Percentiles rank a stretch among this genome's conserved stretches.
Conservation (phyloP, 1,140 invertebrate species). For the Drosophila mayri region DNA sequence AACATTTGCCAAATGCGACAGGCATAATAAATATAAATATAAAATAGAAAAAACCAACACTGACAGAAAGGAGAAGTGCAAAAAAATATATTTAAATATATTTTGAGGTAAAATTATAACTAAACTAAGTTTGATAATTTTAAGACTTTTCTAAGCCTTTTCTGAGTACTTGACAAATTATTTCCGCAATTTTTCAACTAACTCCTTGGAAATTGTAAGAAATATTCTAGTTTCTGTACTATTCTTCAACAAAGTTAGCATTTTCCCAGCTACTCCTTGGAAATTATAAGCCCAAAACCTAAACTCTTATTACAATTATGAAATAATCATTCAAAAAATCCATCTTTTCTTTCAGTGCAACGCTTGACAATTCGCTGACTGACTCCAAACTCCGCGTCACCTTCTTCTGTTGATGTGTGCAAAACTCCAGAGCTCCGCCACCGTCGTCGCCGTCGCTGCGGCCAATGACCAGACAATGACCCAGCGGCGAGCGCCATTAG, state of each 20-base stretch:
- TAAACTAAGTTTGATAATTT: not conserved
- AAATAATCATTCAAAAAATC: too few relatives aligned
- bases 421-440: constrained; percentile 67
- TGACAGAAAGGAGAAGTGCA: not conserved
- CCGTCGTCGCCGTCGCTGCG: constrained; percentile 34
- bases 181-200: too few relatives aligned
- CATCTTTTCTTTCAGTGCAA: constrained; percentile 4
- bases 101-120: not conserved
- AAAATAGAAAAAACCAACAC: constrained; percentile 8
- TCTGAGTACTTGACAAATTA: too few relatives aligned
- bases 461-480: constrained; percentile 84
- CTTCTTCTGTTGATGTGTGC: constrained; percentile 67
- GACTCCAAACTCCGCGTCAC: constrained; percentile 44
- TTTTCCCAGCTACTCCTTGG: too few relatives aligned
- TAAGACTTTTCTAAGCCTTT: not conserved
- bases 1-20: constrained; percentile 36
- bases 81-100: too few relatives aligned
- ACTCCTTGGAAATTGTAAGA: not conserved
- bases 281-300: too few relatives aligned
- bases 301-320: too few relatives aligned
- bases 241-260: too few relatives aligned
- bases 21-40: constrained; percentile 41
- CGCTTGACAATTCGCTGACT: constrained; percentile 37
- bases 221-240: too few relatives aligned
- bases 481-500: constrained; percentile 78